Percentiles rank a stretch among this genome's conserved stretches.
Evolutionary conservation across 1,140 invertebrate species (phyloP).

Genomic region (Nasonia giraulti): DNA sequence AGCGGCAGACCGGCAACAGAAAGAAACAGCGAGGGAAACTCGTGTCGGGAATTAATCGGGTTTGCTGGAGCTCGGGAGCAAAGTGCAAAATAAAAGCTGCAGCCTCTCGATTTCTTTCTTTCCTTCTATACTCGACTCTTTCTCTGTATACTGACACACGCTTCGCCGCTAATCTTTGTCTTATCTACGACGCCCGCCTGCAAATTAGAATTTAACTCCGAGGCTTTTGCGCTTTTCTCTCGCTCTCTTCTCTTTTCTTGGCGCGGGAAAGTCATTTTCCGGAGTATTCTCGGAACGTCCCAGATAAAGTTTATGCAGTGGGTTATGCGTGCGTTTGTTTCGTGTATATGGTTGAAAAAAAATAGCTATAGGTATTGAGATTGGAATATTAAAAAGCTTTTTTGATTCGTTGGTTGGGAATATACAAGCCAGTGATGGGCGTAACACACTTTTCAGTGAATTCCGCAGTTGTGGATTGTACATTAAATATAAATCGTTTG

Average conservation of each 20-base stretch:
- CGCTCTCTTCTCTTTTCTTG: constrained; percentile 4
- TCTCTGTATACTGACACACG: not conserved
- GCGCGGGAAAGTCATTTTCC: not conserved
- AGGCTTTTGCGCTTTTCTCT: not conserved
- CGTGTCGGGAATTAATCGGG: constrained; percentile 36
- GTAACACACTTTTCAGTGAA: no score
- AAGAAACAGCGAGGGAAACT: constrained; percentile 14
- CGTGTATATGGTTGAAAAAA: no score
- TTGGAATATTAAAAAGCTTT: no score
- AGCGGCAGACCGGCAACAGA: constrained; percentile 23
- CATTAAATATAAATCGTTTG: no score
- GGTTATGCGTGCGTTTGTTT: no score
- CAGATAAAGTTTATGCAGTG: no score
- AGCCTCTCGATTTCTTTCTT: constrained; percentile 31
- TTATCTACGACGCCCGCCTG: constrained; percentile 16
- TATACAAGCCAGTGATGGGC: no score
- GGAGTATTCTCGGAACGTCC: no score
- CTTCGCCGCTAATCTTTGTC: constrained; percentile 33
- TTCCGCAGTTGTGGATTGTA: no score
- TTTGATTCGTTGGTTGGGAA: no score
- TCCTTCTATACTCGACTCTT: not conserved
- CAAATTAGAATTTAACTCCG: constrained; percentile 31
- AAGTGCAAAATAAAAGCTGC: constrained; percentile 57
- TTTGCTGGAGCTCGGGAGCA: not conserved
- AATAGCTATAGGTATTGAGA: no score